Base-by-base conservation (phyloP, 2,888 invertebrate genomes). In the Pristionchus fissidentatus region DNA sequence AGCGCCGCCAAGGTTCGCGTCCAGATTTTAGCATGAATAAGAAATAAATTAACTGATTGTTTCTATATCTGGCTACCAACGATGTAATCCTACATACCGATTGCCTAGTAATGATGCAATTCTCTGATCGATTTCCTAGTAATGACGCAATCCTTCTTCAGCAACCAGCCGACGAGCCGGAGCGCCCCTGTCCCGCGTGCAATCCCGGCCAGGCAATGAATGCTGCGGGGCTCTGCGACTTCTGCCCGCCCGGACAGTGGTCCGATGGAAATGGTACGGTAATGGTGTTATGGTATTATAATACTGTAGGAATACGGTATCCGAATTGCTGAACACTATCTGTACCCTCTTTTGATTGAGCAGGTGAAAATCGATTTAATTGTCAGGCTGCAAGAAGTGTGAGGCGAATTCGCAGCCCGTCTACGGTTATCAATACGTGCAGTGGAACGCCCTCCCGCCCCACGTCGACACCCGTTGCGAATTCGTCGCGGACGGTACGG, bases 131-230 rank as follows among this genome's bases (percentile, higher is more conserved):
- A 5, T 57, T 8, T n/a, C 55, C 7, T 57, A 2, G 26, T 22
- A 57, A n/a, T n/a, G n/a, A 29, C 32, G 8, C 29, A 60, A 60
- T 60, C 10, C 55, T 38, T 32, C 26, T 88, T 82, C 66, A 88
- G 86, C 55, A 87, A 2, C 90, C 60, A 0, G 82, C 86, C 5
- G 83, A 87, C 4, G 83, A 84, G 85, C 91, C 80, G 87, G 91
- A 84, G 90, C 90, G 79, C 84, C 13, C 89, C 3, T 94, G 94
- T 89, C 93, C 93, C 1, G 93, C 94, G 2, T 94, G 94, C 89
- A 94, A 94, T 89, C 93, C 94, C 19, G 94, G 94, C 84, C 94
- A 94, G 93, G 92, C 93, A 85, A 92, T 92, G 85, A 87, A 87
- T n/a, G 92, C 73, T 13, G 66, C 93, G 46, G 92, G 93, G 66